Evolutionary conservation across 2,888 invertebrate genomes (phyloP), one percentile per base, ranked within the genome.

Genomic region (Drosophila nigritarsus): DNA sequence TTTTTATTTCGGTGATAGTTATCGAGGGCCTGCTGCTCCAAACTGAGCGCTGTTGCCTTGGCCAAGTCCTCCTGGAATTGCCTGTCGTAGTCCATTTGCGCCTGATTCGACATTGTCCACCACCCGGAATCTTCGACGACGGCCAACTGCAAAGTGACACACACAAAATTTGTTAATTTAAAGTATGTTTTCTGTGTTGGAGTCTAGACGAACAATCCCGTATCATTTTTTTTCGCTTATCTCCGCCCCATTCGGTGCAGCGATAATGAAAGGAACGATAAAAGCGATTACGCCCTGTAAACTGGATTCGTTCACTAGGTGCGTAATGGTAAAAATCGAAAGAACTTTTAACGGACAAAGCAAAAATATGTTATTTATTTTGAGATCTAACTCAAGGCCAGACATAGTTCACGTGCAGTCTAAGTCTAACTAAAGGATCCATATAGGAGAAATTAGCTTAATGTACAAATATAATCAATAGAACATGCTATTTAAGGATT

Each of bases 31-130:
- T 97, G 94, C 90, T 96, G 97, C 94, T 98, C 97, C 91, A 98
- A 94, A 93, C 97, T 98, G 55, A 98, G 94, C 60, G 97, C 97
- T 92, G 97, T 97, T 2, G 98, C 98, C 92, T 96, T 96, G 93
- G 98, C 97, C 92, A 98, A 94, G 91, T 98, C 97, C 76, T 97
- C 96, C 94, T 97, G 95, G 91, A 96, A 97, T 93, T 97, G 96
- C 89, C 95, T 95, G 90, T 97, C 97, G 94, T 96, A 96, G 91
- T 97, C 97, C 72, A 93, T 91, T 77, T 92, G 92, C 18, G 90
- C 84, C 76, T 91, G 92, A 78, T 93, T 93, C 59, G 93, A 90
- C 94, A 93, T 84, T 85, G 59, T 83, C 65, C 69, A 63, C 65
- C 71, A 65, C 67, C 54, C 69, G 45, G 55, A 55, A 49, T 67